Evolutionary conservation across 1,140 invertebrate genomes (phyloP), one percentile per base, ranked within the genome.

Genomic region (Mizuhopecten yessoensis): DNA sequence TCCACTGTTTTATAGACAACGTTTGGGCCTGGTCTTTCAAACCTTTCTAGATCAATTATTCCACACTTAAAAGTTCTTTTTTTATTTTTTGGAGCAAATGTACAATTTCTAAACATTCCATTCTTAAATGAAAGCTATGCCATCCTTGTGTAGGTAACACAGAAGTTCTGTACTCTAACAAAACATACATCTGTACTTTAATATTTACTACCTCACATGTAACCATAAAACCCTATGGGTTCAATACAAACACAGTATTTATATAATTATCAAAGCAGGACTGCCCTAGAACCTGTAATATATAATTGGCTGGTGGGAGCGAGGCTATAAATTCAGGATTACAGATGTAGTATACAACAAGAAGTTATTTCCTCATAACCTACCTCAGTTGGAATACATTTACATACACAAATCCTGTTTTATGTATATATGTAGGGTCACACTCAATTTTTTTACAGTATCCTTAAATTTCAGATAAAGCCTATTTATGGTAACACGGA

Each of bases 201-300:
- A 75, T 75, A 75, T 75, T 75, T 75, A 29, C 11, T 23, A 75
- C 57, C 57, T 29, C 42, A 29, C 9, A 29, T 29, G 5, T 29
- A 11, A 29, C 57, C 57, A 75, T 75, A 75, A 75, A 75, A n/a
- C 57, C 23, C 9, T 75, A 75, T n/a, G 57, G n/a, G 57, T 75
- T 75, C 57, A 75, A 75, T 75, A 75, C 57, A 29, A 75, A 75
- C 57, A 75, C 57, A 75, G 57, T n/a, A 75, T 75, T 75, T 75
- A 75, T n/a, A 5, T 75, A n/a, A 75, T 75, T n/a, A 75, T 75
- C 23, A 29, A 29, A 75, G 29, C 20, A 75, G 57, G 11, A n/a
- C 57, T 75, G n/a, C 1, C 23, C 57, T 5, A n/a, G 29, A 75
- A 75, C 3, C 57, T n/a, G 3, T n/a, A 29, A 29, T n/a, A 9